phyloP scores from a whole-genome alignment of 1,140 invertebrate genomes.

The Zophobas atratus region DNA sequence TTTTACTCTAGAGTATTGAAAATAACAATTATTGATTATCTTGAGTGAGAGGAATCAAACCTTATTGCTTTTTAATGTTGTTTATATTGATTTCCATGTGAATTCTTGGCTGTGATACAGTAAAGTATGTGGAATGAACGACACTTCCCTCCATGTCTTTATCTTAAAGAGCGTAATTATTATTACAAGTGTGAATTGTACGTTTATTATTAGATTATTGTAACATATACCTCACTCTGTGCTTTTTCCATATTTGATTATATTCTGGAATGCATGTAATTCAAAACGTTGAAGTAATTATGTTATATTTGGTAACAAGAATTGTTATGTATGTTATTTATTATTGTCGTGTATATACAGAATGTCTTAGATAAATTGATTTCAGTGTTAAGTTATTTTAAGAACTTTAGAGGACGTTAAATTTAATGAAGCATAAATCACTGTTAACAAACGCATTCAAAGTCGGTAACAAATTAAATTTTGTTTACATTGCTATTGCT shows the following conservation, averaged over 20 bases:
- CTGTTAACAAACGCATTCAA: too few relatives aligned
- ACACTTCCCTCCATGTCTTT: conserved; percentile 65
- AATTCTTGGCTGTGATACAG: conserved; percentile 69
- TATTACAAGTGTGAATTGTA: conserved; percentile 52
- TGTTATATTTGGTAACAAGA: conserved; percentile 32
- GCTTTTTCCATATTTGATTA: conserved; percentile 55
- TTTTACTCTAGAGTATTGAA: conserved; percentile 53
- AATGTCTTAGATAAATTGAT: conserved; percentile 39
- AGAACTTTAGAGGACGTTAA: conserved; percentile 19
- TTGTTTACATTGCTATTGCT: too few relatives aligned
- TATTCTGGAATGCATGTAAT: conserved; percentile 38
- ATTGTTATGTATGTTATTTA: conserved; percentile 24
- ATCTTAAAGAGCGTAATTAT: conserved; percentile 55
- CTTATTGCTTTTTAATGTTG: conserved; percentile 61
- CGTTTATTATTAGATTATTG: conserved; percentile 52
- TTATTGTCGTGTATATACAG: conserved; percentile 33
- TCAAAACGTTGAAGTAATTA: conserved; percentile 22
- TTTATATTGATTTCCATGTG: conserved; percentile 66
- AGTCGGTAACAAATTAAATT: too few relatives aligned
- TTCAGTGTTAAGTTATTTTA: conserved; percentile 30
- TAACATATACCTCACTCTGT: conserved; percentile 61
- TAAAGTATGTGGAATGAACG: conserved; percentile 67
- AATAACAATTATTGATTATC: conserved; percentile 34
- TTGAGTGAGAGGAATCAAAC: conserved; percentile 38
- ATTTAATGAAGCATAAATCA: conserved; percentile 3